These are phyloP conservation scores for Apamea epomidion DNA, from an alignment of 2,888 invertebrate species.

Conservation along the genomic window DNA sequence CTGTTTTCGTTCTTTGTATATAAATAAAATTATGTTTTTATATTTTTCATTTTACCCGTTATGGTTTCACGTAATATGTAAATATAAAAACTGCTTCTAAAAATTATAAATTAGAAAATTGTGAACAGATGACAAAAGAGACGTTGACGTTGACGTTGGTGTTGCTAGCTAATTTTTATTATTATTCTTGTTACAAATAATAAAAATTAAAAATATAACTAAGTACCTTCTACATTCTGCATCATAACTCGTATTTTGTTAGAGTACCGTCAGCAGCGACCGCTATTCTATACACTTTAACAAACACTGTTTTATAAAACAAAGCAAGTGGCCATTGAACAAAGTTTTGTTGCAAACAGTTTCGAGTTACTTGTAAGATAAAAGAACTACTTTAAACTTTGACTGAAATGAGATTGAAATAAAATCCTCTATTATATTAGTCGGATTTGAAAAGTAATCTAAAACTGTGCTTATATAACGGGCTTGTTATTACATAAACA, in stretches of 20 bases:
- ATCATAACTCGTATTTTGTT: background rate
- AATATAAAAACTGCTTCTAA: too few relatives aligned
- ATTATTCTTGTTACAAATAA: background rate
- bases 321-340: slow-evolving; percentile 4
- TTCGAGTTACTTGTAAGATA: background rate
- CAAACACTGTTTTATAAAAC: slow-evolving; percentile 7
- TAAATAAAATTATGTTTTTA: too few relatives aligned
- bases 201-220: background rate
- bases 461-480: background rate
- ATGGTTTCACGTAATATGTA: too few relatives aligned
- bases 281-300: background rate
- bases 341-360: background rate
- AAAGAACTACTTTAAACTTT: slow-evolving; percentile 12
- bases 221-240: too few relatives aligned
- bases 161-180: too few relatives aligned
- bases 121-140: too few relatives aligned
- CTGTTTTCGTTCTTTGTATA: too few relatives aligned
- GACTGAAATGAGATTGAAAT: background rate
- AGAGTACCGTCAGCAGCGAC: background rate
- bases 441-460: slow-evolving; percentile 1
- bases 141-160: too few relatives aligned
- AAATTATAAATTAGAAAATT: too few relatives aligned
- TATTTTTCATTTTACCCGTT: too few relatives aligned
- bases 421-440: background rate
- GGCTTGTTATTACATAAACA: background rate